Base-by-base conservation (phyloP, 2,113 vertebrate genomes). In the Pterocles gutturalis region DNA sequence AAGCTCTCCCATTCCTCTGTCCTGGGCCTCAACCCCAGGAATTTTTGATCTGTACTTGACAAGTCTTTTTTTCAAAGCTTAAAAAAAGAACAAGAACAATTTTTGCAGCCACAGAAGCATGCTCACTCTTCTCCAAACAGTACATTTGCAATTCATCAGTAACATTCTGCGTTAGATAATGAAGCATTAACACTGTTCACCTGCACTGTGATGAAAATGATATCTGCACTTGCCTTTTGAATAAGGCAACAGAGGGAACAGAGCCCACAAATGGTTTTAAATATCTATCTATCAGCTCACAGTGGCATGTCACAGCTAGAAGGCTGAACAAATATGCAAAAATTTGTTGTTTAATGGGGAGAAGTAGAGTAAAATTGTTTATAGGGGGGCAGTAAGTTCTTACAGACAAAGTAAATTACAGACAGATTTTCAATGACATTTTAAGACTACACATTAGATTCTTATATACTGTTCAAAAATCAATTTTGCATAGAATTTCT, bases 371-470 rank as follows among this genome's bases (percentile, higher is more conserved):
- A 96, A 96, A 98, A 97, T 96, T 98, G 85, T 96, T 97, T 98
- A 95, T 95, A 95, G 94, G 91, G 84, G 93, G 95, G 88, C 88
- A 96, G 77, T 67, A 19, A 91, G 88, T 95, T 98, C 96, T 97
- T 95, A 96, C 73, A 26, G 49, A 89, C 85, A 92, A 97, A 98
- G 94, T 98, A 97, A 98, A 98, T 98, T 95, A 96, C 96, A 97
- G 98, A 98, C 97, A 96, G 96, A 98, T 98, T 98, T 98, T 98
- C 98, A 98, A 97, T 98, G 98, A 98, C 97, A 97, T 97, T 98
- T 98, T 97, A 98, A 97, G 97, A 95, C 95, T 92, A 95, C 49
- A 91, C 98, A 97, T 97, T 96, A 97, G 84, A 97, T 96, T 97
- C 92, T 98, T 98, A 98, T 71, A 96, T 85, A 97, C 96, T 96